These are phyloP conservation scores for Microctenopoma stevenorrisi DNA, from an alignment of 2,797 vertebrate genomes.

Conservation along the genomic window DNA sequence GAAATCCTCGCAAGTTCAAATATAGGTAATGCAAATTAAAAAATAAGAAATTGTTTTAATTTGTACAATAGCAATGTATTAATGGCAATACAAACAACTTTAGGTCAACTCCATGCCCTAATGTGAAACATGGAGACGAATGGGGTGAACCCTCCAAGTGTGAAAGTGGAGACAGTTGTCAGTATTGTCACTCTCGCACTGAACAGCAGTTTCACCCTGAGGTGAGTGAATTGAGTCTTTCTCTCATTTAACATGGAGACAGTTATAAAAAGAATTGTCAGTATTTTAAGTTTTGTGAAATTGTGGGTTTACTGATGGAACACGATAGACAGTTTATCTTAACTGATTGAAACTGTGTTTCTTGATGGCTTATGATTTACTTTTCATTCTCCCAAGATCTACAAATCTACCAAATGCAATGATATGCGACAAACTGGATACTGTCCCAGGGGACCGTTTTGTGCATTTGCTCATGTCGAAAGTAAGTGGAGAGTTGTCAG, in stretches of 20 bases:
- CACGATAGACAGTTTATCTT: not conserved
- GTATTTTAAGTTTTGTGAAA: conserved; percentile 1
- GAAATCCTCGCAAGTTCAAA: conserved; percentile 92
- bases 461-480: conserved; percentile 94
- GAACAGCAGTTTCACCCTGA: conserved; percentile 97
- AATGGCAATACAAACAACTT: conserved; percentile 10
- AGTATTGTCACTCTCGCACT: conserved; percentile 95
- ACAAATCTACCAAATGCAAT: conserved; percentile 96
- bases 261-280: not conserved
- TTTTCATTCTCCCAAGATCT: conserved; percentile 84
- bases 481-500: conserved; percentile 79
- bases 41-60: not conserved
- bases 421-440: conserved; percentile 94
- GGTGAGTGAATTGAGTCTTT: conserved; percentile 73
- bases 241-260: not conserved
- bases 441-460: conserved; percentile 94
- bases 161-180: conserved; percentile 90
- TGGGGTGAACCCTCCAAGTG: conserved; percentile 95
- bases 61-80: not conserved
- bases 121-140: conserved; percentile 93
- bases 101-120: conserved; percentile 94
- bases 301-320: not conserved
- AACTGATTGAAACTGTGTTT: conserved; percentile 1
- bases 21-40: conserved; percentile 84
- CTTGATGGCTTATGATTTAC: not conserved